Evolutionary conservation across 2,113 vertebrate genomes (phyloP), one percentile per base, ranked within the genome.

Genomic region (Carettochelys insculpta): DNA sequence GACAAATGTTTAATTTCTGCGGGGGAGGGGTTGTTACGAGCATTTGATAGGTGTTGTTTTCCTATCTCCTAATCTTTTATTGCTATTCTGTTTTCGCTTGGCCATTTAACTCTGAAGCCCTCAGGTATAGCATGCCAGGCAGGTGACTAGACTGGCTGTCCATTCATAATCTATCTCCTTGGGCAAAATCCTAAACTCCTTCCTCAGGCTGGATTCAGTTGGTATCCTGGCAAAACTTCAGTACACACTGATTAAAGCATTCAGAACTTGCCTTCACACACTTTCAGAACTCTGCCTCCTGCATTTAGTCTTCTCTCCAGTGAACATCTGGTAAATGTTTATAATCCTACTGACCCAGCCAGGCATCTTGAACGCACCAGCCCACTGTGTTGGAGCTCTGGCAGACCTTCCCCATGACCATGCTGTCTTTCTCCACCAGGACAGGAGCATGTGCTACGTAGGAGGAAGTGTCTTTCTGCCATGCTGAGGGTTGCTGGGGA

Each of bases 371-470:
- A 41, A 43, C 0, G 0, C 19, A 43, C 34, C 34, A 71, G 25
- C 76, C 5, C 50, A 77, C 48, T 5, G 29, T 31, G 19, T 54
- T 12, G n/a, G n/a, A n/a, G n/a, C n/a, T n/a, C n/a, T n/a, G n/a
- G n/a, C n/a, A n/a, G n/a, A n/a, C n/a, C n/a, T 48, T 19, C 52
- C 68, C 80, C 51, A 24, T 48, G 53, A 54, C 0, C 0, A 20
- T 11, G 19, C 38, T 41, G n/a, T 71, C 10, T 41, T 71, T 71
- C 17, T 41, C n/a, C 65, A 71, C 11, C 34, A 38, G 11, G 20
- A 38, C 41, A 14, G n/a, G 11, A 43, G 22, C 3, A 9, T 73
- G 38, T 73, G 68, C 20, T 41, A 38, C 25, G 38, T 73, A 24
- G 6, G 41, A 73, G n/a, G 25, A 3, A 65, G 41, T 73, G 68